Base-by-base conservation (phyloP, 2,888 invertebrate species). In the Rapana venosa region DNA sequence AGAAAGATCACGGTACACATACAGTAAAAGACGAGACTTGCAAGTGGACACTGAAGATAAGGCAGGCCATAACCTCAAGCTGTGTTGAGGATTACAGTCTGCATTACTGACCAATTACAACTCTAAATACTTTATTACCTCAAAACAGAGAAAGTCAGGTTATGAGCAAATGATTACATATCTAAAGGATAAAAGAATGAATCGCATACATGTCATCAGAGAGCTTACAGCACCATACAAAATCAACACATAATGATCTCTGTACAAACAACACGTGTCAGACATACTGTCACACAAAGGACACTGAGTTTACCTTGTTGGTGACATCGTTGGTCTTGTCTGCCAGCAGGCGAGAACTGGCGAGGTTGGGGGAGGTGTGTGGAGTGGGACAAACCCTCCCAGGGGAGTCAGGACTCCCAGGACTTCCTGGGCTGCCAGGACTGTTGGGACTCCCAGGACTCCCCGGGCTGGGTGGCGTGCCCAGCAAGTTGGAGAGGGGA, bases 391-490 rank as follows among this genome's bases (percentile, higher is more conserved):
- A 89, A 11, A 90, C 84, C 15, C 92, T 81, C 17, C 90, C 89
- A 8, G 91, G 91, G 36, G 91, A 90, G 47, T 87, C 90, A 11
- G 91, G 91, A 77, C 92, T 90, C 26, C 91, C 92, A 8, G 94
- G 94, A 35, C 93, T 94, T 17, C 93, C 93, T 0, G 93, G 92
- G n/a, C 92, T 90, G 11, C 92, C 93, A 26, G 92, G 92, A 56
- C 90, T 91, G 32, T 91, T 88, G 26, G 94, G 94, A 66, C 94
- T 94, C 6, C 93, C 93, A 20, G 94, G 94, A 90, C 93, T 93
- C 56, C 93, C 93, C 26, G 94, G 94, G 88, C 93, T 92, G 87
- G 93, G 93, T 8, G 95, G 94, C 22, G 93, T 93, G 90, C 93
- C 93, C 17, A 92, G 92, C 70, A 94, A 94, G 91, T 94, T 94